Evolutionary conservation across 2,797 vertebrate genomes (phyloP), one percentile per base, ranked within the genome.

Genomic region (Cetoscarus ocellatus): DNA sequence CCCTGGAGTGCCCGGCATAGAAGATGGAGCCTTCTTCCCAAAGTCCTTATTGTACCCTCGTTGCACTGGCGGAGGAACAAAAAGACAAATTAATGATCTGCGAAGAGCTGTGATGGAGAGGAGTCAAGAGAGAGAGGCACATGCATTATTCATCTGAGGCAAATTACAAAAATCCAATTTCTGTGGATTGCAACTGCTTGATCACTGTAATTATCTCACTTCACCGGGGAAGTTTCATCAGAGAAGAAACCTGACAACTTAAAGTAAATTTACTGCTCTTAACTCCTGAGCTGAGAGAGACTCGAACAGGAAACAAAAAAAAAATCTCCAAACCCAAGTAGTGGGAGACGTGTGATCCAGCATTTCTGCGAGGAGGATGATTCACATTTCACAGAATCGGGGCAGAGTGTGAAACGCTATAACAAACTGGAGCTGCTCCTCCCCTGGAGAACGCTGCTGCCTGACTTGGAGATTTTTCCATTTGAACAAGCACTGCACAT

Each of bases 1-100:
- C 45, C 95, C 97, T 0, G 96, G 96, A 38, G 95, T 96, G 82
- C 74, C 95, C 54, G 87, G 47, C 1, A 69, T 53, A 50, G 91
- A 67, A 64, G 88, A 79, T 19, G 82, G 81, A 8, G 83, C 71
- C 75, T 67, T 95, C 91, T 92, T 98, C 15, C 90, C 94, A 77
- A 95, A 95, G 39, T 93, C 93, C 89, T 92, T 95, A 71, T 86
- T 88, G 48, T 94, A 88, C 83, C 90, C 90, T 14, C 73, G 94
- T 87, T 92, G 91, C 85, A 90, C 88, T 91, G 90, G 19, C 69
- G 61, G 62, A 68, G 73, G 54, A 71, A 82, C 77, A 5, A 70
- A 61, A 58, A 76, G 53, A 54, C 78, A 82, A 84, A 82, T 79
- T 83, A 83, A 86, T 80, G 72, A 90, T 82, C 84, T 69, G 77